These are phyloP conservation scores for Morpho achilles DNA, from an alignment of 2,888 invertebrate genomes.

Conservation along the genomic window DNA sequence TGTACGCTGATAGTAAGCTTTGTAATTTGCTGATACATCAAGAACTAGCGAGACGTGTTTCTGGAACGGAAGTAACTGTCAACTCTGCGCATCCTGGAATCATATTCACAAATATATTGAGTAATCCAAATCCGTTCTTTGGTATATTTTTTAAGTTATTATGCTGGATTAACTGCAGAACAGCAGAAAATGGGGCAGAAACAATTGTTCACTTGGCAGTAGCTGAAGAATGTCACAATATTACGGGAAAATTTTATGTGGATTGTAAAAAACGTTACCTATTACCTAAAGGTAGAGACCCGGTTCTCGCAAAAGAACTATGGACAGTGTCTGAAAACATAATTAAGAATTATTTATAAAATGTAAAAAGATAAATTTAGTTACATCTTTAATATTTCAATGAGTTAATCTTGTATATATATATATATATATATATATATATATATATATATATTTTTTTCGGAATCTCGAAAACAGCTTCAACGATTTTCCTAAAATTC, in stretches of 20 bases:
- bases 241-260: conserved; percentile 84
- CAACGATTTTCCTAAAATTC: too few relatives aligned
- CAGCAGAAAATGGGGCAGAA: conserved; percentile 84
- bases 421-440: too few relatives aligned
- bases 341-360: conserved; percentile 3
- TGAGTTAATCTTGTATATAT: too few relatives aligned
- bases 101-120: conserved; percentile 86
- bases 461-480: too few relatives aligned
- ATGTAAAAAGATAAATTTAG: neutral
- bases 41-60: conserved; percentile 40
- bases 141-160: conserved; percentile 8
- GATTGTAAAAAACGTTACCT: conserved; percentile 81
- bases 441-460: too few relatives aligned
- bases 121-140: conserved; percentile 59
- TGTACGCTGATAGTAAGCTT: conserved; percentile 44
- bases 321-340: conserved; percentile 10
- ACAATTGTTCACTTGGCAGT: conserved; percentile 83
- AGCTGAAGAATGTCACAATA: conserved; percentile 81
- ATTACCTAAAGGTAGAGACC: conserved; percentile 42
- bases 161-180: conserved; percentile 63
- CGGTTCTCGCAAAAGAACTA: conserved; percentile 7
- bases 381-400: too few relatives aligned
- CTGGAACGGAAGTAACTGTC: conserved; percentile 78
- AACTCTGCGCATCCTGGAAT: conserved; percentile 90
- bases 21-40: conserved; percentile 44